Conservation (phyloP, 1,140 invertebrate species). For the Thereuonema tuberculata region DNA sequence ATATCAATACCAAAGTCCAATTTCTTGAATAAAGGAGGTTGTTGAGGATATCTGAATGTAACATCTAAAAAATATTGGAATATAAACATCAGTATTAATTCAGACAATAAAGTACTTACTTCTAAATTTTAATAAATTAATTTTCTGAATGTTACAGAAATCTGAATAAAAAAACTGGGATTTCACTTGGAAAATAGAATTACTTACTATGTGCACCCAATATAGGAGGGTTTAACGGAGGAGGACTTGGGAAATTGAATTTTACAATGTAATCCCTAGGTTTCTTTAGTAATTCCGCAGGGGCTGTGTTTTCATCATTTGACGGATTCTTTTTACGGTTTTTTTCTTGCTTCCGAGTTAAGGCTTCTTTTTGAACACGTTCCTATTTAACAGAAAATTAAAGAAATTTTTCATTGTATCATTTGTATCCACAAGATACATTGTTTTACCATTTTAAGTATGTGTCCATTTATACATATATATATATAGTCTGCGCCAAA, state of each 20-base stretch:
- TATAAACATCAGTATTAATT: conserved; percentile 12
- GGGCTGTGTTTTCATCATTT: conserved; percentile 61
- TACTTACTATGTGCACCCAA: conserved; percentile 70
- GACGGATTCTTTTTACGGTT: conserved; percentile 64
- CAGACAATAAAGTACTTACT: not conserved
- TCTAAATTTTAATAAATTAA: not conserved
- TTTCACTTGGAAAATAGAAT: conserved; percentile 5
- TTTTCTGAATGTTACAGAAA: not conserved
- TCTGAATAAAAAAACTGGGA: not conserved
- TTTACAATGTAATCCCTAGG: conserved; percentile 94
- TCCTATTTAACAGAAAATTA: conserved; percentile 35
- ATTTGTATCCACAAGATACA: too few species aligned
- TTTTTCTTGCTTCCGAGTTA: conserved; percentile 90
- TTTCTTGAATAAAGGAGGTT: conserved; percentile 65
- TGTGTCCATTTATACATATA: too few species aligned
- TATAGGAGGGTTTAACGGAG: conserved; percentile 87
- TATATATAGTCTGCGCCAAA: too few species aligned
- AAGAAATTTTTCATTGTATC: not conserved
- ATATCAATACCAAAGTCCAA: conserved; percentile 92
- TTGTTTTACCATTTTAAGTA: too few species aligned
- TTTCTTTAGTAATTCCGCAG: conserved; percentile 65
- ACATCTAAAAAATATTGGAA: conserved; percentile 46
- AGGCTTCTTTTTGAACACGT: conserved; percentile 78
- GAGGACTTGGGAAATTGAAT: conserved; percentile 90
- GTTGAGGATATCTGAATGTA: conserved; percentile 61